Conservation (phyloP, 2,113 vertebrate genomes). For the Tringa solitaria region DNA sequence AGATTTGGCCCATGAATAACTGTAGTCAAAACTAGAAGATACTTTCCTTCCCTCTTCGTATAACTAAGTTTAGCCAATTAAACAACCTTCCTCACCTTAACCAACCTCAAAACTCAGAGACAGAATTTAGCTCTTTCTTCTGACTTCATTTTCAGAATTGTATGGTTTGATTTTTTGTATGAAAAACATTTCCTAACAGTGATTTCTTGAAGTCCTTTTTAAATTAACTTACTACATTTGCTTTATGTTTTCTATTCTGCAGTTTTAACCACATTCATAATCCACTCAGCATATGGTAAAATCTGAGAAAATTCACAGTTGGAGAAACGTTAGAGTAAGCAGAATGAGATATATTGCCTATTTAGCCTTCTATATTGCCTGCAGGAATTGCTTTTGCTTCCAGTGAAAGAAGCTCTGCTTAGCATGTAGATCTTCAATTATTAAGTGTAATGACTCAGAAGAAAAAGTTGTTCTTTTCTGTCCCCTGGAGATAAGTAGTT, state of each 20-base stretch:
- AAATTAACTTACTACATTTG: not conserved
- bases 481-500: conserved; percentile 1
- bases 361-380: conserved; percentile 35
- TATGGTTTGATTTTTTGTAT: not conserved
- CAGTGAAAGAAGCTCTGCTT: not conserved
- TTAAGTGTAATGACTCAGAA: conserved; percentile 16
- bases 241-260: not conserved
- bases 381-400: conserved; percentile 17
- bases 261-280: not conserved
- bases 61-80: not conserved
- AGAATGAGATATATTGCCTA: not conserved
- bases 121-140: not conserved
- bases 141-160: not conserved
- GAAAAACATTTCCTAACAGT: not conserved
- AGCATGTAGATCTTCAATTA: conserved; percentile 38
- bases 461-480: conserved; percentile 12
- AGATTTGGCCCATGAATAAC: not conserved
- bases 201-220: not conserved
- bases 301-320: not conserved
- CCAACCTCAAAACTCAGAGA: not conserved
- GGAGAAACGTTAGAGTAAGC: not conserved
- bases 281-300: not conserved
- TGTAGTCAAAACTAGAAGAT: not conserved
- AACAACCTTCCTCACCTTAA: accelerated
- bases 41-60: not conserved